phyloP scores from a whole-genome alignment of 2,113 vertebrate genomes.

The Labeo rohita region DNA sequence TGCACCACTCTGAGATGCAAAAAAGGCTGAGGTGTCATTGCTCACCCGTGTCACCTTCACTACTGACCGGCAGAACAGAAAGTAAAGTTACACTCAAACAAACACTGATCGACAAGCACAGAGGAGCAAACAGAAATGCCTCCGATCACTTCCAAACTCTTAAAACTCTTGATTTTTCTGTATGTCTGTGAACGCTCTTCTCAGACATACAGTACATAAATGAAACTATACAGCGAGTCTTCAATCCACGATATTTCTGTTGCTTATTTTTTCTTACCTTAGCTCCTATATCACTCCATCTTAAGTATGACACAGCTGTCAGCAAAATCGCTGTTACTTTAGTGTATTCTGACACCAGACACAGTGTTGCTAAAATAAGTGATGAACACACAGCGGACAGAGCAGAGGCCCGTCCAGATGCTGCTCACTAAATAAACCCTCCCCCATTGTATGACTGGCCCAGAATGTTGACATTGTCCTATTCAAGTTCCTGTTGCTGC shows the following conservation, averaged over 20 bases:
- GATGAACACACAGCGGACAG: background rate
- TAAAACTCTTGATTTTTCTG: background rate
- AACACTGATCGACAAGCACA: background rate
- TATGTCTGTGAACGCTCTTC: background rate
- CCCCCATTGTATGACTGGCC: background rate
- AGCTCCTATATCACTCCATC: background rate
- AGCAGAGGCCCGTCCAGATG: conserved; percentile 15
- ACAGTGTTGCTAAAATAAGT: background rate
- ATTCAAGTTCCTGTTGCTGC: conserved; percentile 2
- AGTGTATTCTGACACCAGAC: background rate
- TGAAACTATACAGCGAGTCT: background rate
- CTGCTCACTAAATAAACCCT: background rate
- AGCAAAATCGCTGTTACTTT: background rate
- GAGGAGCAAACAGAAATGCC: background rate
- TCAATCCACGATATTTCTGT: background rate
- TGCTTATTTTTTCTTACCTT: conserved; percentile 12
- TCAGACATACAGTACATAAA: background rate
- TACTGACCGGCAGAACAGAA: background rate
- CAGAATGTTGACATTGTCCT: background rate
- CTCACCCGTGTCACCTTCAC: conserved; percentile 30
- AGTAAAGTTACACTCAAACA: conserved; percentile 25
- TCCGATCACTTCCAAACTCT: background rate
- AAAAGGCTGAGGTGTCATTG: conserved; percentile 18
- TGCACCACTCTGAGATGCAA: background rate
- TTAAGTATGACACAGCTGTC: background rate